Evolutionary conservation across 2,888 invertebrate species (phyloP), one percentile per base, ranked within the genome.

Genomic region (Oeneis ivallda): DNA sequence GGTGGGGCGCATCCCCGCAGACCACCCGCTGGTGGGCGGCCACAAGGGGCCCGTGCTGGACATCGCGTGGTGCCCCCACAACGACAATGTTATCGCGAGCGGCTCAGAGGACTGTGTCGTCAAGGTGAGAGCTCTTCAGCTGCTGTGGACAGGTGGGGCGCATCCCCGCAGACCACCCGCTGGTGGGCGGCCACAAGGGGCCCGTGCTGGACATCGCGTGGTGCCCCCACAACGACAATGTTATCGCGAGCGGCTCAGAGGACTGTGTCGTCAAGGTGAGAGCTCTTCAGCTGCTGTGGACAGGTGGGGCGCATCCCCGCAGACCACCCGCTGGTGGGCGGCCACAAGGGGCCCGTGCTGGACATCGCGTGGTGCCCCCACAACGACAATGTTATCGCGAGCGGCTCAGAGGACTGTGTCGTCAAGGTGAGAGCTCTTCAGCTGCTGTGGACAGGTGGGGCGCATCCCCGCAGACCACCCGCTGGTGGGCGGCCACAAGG

Each of bases 361-460:
- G 99, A 99, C 91, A 97, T 99, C 77, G 96, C 98, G 57, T 99
- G 98, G 98, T 98, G 98, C 87, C 99, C 99, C 0, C 99, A 99
- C 91, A 98, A 99, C 84, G 99, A 99, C 92, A 98, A 98, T 86
- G 96, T 99, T 71, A 98, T 99, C 78, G 99, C 99, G 58, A 98
- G 98, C 62, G 98, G 98, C 62, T 98, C 98, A 0, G 99, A 99
- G 85, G 99, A 99, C 89, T 97, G 98, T 82, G 97, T 98, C 10
- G 98, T 98, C 59, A 98, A 98, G 93, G 94, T 92, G 78, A 52
- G 9, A 32, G 41, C 19, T 19, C 19, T 41, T 26, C 19, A 11
- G 15, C 47, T 17, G 7, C 37, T 37, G 7, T 37, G 3, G 17
- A 17, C 2, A 17, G n/a, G n/a, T n/a, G n/a, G n/a, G n/a, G n/a